Percentiles rank a stretch among this genome's conserved stretches.
Conservation (phyloP, 92 coral and sea anemone species). For the Muricea muricata region DNA sequence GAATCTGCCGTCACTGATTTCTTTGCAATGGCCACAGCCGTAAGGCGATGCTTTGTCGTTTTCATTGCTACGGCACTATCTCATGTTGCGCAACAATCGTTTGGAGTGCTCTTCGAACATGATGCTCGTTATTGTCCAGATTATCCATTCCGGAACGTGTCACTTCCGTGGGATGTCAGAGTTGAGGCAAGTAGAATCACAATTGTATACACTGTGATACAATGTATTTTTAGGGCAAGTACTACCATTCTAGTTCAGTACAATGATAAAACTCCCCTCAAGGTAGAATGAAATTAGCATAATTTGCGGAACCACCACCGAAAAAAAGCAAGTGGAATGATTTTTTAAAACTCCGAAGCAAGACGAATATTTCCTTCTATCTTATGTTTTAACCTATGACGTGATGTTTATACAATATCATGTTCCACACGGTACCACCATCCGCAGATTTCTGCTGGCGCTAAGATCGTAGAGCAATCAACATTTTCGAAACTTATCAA, state of each 20-base stretch:
- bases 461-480: no score
- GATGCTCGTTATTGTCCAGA: no score
- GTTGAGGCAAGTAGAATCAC: conserved; percentile 23
- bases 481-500: no score
- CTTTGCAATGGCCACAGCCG: no score
- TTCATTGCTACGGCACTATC: not conserved
- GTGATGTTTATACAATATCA: not conserved
- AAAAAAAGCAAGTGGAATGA: no score
- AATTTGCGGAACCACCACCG: not conserved
- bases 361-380: no score
- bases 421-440: not conserved
- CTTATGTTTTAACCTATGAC: not conserved
- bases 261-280: no score
- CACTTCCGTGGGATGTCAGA: conserved; percentile 16
- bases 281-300: not conserved
- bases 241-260: no score
- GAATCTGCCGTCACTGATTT: no score
- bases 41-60: not conserved
- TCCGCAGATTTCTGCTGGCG: no score
- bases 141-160: conserved; percentile 17
- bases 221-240: no score
- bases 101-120: not conserved
- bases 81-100: not conserved
- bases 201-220: no score
- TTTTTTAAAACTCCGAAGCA: not conserved